Evolutionary conservation across 2,888 invertebrate species (phyloP), one percentile per base, ranked within the genome.

Genomic region (Athalia circularis): DNA sequence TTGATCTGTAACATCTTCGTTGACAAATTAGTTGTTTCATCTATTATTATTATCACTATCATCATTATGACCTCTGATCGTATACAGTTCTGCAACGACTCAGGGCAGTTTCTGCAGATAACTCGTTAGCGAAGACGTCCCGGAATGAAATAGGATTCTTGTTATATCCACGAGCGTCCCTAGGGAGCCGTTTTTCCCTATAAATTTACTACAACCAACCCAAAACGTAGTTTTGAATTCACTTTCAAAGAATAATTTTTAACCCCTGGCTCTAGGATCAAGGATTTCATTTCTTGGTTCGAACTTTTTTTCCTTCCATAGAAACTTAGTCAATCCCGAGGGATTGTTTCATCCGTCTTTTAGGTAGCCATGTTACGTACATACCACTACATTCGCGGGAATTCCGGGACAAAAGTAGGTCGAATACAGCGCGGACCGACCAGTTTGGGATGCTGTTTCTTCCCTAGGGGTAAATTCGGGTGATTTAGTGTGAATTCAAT

Each of bases 401-500:
- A n/a, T 52, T 0, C 50, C 54, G 47, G 72, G 15, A 45, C 45
- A 11, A 8, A 47, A 72, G 13, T 72, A 59, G 72, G 57, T 59
- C 72, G 59, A 59, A 45, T 45, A 72, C 72, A 72, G 13, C 5
- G 54, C 29, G 29, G 72, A 72, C 8, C 7, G 47, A n/a, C 59
- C 8, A 48, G 54, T 15, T 50, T 59, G 59, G 59, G 9, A 47
- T 47, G 65, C 65, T n/a, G 15, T 72, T 43, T 43, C 43, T 72
- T 72, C 72, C 72, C 72, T 72, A 4, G 47, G 72, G 72, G 8
- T 72, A 13, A 59, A 72, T 59, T 59, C 57, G 7, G 9, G 57
- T 72, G 72, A 72, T 72, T 72, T 72, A 72, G 72, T 57, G 72
- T 72, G 72, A 72, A 59, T 59, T 45, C 47, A 72, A 59, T n/a